Evolutionary conservation across 2,888 invertebrate genomes (phyloP), one percentile per base, ranked within the genome.

Genomic region (Apotomis capreana): DNA sequence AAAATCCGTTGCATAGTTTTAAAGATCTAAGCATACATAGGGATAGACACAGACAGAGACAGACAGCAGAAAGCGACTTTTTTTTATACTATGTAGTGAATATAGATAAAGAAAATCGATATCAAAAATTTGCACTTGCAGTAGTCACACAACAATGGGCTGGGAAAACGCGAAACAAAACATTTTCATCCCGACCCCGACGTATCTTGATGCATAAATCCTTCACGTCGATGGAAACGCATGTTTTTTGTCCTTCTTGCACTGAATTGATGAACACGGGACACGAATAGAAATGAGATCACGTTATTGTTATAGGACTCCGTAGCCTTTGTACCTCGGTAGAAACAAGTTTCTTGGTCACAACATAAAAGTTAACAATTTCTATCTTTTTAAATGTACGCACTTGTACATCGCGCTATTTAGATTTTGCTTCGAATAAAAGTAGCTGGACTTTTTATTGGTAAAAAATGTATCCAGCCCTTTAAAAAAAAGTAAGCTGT

Each of bases 201-300:
- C 61, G 57, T 67, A 71, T 71, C 71, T 68, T 62, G 61, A 71
- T 67, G 67, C 57, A 61, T 71, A 71, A 71, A 71, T 71, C 67
- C 71, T 62, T 71, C 71, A 71, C 55, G 57, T 58, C 61, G 61
- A 70, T 70, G 67, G 55, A 58, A 58, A 57, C 12, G 6, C 55
- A 55, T 67, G 49, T 61, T 71, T 71, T 71, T 71, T 71, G 60
- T 70, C 55, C 36, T 71, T 62, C 71, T 68, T 62, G 36, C 36
- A 26, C 46, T 58, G 60, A 55, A 62, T 57, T 62, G 67, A 68
- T 61, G 62, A 26, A 52, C 61, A 51, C 49, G 57, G 46, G 49
- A 61, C 51, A 58, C 40, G 55, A 49, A 40, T 10, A 55, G 37
- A 36, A 44, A 61, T 44, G n/a, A 54, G 3, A 4, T 37, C 5